Conservation (phyloP, 2,888 invertebrate species). For the Zeuzera pyrina region DNA sequence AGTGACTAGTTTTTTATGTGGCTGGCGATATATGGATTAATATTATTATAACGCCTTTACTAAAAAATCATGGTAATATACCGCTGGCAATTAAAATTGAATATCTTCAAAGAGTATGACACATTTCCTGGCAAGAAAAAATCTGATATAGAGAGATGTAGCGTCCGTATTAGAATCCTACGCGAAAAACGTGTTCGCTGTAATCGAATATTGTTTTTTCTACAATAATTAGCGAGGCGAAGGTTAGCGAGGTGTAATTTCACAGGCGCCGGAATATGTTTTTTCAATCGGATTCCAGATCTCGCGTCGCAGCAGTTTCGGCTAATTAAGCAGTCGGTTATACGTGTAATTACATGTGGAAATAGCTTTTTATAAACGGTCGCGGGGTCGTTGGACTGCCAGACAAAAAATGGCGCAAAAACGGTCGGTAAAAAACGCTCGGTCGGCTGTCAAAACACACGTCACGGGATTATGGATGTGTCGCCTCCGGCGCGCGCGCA, state of each 20-base stretch:
- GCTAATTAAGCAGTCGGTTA: slow-evolving; percentile 62
- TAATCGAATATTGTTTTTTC: slow-evolving; percentile 17
- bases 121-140: slow-evolving; percentile 52
- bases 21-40: slow-evolving; percentile 5
- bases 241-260: slow-evolving; percentile 48
- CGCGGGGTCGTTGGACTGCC: slow-evolving; percentile 43
- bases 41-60: slow-evolving; percentile 1
- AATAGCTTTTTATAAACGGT: slow-evolving; percentile 43
- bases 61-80: slow-evolving; percentile 2
- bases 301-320: slow-evolving; percentile 47
- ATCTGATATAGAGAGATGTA: slow-evolving; percentile 45
- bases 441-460: slow-evolving; percentile 58
- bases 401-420: slow-evolving; percentile 39
- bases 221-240: slow-evolving; percentile 22
- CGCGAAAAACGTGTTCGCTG: slow-evolving; percentile 24
- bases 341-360: slow-evolving; percentile 59
- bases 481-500: slow-evolving; percentile 41
- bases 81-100: slow-evolving; percentile 2
- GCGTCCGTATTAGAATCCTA: slow-evolving; percentile 19
- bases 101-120: slow-evolving; percentile 21
- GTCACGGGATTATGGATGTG: slow-evolving; percentile 66
- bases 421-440: slow-evolving; percentile 38
- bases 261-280: slow-evolving; percentile 44
- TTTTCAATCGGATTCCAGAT: slow-evolving; percentile 36
- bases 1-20: slow-evolving; percentile 36